Base-by-base conservation (phyloP, 1,140 invertebrate species). In the Druon quercuslanigerum region DNA sequence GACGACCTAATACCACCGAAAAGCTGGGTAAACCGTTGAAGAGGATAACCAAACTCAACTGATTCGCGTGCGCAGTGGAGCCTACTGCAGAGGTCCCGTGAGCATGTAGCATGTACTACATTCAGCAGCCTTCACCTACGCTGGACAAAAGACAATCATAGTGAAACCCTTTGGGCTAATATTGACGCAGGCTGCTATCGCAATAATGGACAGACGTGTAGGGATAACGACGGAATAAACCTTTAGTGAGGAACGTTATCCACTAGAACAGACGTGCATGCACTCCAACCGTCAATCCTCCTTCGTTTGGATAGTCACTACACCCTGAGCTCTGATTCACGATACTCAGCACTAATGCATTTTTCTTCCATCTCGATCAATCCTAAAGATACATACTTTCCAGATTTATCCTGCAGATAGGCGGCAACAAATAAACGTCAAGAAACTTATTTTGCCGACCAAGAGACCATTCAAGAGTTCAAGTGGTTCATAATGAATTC, bases 121-220 rank as follows among this genome's bases (percentile, higher is more conserved):
- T 46, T 11, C 40, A 46, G 40, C 40, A 46, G 8, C 40, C 40
- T 46, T 46, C 19, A 40, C 60, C 11, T 72, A 50, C 40, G 52
- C 52, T 72, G 76, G 51, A 79, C 76, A 71, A 76, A 84, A 84
- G 83, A 84, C 83, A 84, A 84, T 84, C 83, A 84, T 79, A 78
- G 83, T 40, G 82, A 84, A 84, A 84, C 83, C 83, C 83, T 84
- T 84, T 84, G 74, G 83, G 83, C 83, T 81, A 84, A 84, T 84
- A 84, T 84, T 84, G 83, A 84, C 83, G 80, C 83, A 84, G 83
- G 71, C 83, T 82, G 83, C 83, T 84, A 84, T 84, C 83, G 83
- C 78, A 84, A 84, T 84, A 84, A 84, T 84, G 83, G 83, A 84
- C 83, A 76, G 82, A 84, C 83, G 83, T 79, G 82, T 81, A 83